Base-by-base conservation (phyloP, 1,140 invertebrate species). In the Anadara kagoshimensis region DNA sequence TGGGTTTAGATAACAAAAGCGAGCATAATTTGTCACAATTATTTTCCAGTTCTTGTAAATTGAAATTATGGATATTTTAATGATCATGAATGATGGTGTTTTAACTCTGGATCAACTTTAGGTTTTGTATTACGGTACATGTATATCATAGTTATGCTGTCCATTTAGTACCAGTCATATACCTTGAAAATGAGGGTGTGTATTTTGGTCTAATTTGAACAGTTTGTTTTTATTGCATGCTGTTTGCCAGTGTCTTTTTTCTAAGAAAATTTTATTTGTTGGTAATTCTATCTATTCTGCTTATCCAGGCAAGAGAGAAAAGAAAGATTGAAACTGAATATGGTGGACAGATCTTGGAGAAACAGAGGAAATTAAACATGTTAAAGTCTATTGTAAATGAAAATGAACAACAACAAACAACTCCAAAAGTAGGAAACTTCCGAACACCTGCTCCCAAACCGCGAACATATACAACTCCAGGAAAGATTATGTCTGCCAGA, bases 381-480 rank as follows among this genome's bases (percentile, higher is more conserved):
- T 67, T 88, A 49, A 81, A 79, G 22, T 78, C 76, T 68, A 81
- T 85, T 36, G 80, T 85, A 5, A 85, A 86, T 67, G 79, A 81
- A 16, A 75, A 75, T 1, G 47, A 58, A 47, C 78, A 78, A 3
- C 73, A 24, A 14, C 72, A 75, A 1, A 65, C 69, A 5, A 54
- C 54, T 0, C 61, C 71, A 0, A 59, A 63, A 22, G 36, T 47
- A 24, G 45, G 36, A 22, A 73, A 62, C 0, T 79, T 79, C 45
- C 70, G 74, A 54, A 79, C 83, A 14, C 82, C 83, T 4, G 77
- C 78, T 2, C 72, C 80, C 20, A 85, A 86, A 53, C 75, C 82
- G n/a, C 70, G 83, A 12, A 86, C 82, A 20, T 83, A 82, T 73
- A 85, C 86, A n/a, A 86, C 83, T 14, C 83, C 86, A 5, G 80